Base-by-base conservation (phyloP, 2,113 vertebrate genomes). In the Cromileptes altivelis region DNA sequence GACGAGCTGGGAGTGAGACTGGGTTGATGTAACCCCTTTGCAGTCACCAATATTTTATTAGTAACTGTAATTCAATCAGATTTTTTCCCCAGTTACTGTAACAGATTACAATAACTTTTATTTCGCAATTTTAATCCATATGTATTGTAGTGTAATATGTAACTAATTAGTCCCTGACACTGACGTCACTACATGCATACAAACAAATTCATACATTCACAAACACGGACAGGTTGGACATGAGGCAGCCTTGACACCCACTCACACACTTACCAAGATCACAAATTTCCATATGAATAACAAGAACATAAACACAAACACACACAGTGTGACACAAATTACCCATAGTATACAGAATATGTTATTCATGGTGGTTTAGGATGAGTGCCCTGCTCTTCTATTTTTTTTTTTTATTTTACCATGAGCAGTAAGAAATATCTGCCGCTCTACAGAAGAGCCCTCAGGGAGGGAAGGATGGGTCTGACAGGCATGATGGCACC, bases 401-500 rank as follows among this genome's bases (percentile, higher is more conserved):
- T 37, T 7, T 37, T 37, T 37, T 37, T 6, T 1, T 7, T 56
- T 4, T 25, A 63, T 69, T 72, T 65, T 69, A 80, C 25, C 58
- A 74, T 40, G 62, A 77, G 57, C 67, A 62, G 49, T 6, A 17
- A 68, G 61, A 71, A 53, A 81, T 85, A 80, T 81, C 70, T 68
- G 82, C 23, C 49, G 21, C 50, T 85, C 67, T 84, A 49, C 56
- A 84, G 50, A 49, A 27, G 57, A 83, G 65, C 72, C 87, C 77
- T 74, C 37, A 30, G 69, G 64, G 63, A 23, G 27, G 13, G 18
- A 37, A 62, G 45, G 47, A 75, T 0, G 0, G 30, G 49, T 78
- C 58, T 86, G 90, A 90, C 91, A 89, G 87, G 12, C 33, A 50
- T 14, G 79, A 78, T 90, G 78, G 57, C 70, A 64, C 52, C 76